Percentiles rank a stretch among this genome's conserved stretches.
Conservation (phyloP, 2,797 vertebrate species). For the Crenuchus spilurus region DNA sequence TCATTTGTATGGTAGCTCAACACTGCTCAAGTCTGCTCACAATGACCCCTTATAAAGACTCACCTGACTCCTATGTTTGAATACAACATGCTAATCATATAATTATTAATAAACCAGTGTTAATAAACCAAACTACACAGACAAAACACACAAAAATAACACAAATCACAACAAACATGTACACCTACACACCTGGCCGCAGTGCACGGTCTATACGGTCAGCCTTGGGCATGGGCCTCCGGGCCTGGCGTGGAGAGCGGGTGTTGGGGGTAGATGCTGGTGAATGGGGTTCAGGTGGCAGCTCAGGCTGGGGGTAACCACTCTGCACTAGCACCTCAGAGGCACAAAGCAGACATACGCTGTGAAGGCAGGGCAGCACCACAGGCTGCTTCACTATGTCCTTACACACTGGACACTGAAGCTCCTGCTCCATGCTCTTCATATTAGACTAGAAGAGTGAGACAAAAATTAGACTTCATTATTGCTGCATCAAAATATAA, state of each 20-base stretch:
- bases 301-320: slow-evolving; percentile 86
- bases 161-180: too few species aligned
- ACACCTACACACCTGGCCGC: slow-evolving; percentile 82
- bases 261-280: slow-evolving; percentile 90
- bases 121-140: too few species aligned
- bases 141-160: too few species aligned
- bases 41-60: too few species aligned
- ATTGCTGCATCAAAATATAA: neutral
- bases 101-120: too few species aligned
- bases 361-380: slow-evolving; percentile 93
- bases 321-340: slow-evolving; percentile 90
- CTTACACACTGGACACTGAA: slow-evolving; percentile 91
- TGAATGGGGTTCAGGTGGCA: slow-evolving; percentile 91
- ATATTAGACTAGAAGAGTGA: slow-evolving; percentile 82
- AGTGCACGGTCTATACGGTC: slow-evolving; percentile 90
- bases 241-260: slow-evolving; percentile 88
- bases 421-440: slow-evolving; percentile 95
- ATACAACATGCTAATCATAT: too few species aligned
- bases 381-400: slow-evolving; percentile 94
- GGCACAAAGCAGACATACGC: slow-evolving; percentile 92
- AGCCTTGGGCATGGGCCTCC: slow-evolving; percentile 84
- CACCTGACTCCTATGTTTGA: too few species aligned
- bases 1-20: too few species aligned
- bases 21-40: too few species aligned
- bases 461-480: neutral